Base-by-base conservation (phyloP, 2,113 vertebrate species). In the Thymallus thymallus region DNA sequence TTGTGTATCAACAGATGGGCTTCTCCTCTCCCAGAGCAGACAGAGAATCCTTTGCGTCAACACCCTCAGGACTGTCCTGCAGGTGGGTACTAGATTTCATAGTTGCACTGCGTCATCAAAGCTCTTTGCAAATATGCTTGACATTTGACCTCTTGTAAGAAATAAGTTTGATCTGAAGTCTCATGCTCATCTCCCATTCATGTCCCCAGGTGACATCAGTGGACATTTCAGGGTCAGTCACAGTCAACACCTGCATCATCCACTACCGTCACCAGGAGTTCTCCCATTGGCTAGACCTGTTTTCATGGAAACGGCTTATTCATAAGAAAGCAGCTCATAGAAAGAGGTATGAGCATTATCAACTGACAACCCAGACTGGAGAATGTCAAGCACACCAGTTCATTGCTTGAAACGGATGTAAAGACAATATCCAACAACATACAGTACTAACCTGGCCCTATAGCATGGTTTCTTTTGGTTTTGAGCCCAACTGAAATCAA, bases 261-360 rank as follows among this genome's bases (percentile, higher is more conserved):
- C 97, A 99, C 91, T 99, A 98, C 80, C 96, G 97, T 74, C 97
- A 98, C 87, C 96, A 96, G 82, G 98, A 99, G 89, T 98, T 98
- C 80, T 95, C 95, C 0, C 97, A 94, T 82, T 99, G 98, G 98
- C 87, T 98, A 68, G 89, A 93, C 68, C 91, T 97, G 73, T 87
- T 98, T 85, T 91, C 95, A 62, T 91, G 94, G 91, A 93, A 96
- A 51, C 92, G 87, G 80, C 80, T 92, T 51, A 82, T 90, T 32
- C 89, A 87, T 79, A 84, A 88, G 68, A 91, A 92, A 76, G 68
- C 85, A 10, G 60, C 86, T 6, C 89, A 82, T 69, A 90, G 87
- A 76, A 92, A 92, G 83, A 92, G 87, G 92, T 86, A 88, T 14
- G 14, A 75, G 61, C 56, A 2, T 23, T 24, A 56, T 73, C 24